Percentiles rank a stretch among this genome's conserved stretches.
Conservation (phyloP, 2,113 vertebrate genomes). For the Oncorhynchus kisutch region DNA sequence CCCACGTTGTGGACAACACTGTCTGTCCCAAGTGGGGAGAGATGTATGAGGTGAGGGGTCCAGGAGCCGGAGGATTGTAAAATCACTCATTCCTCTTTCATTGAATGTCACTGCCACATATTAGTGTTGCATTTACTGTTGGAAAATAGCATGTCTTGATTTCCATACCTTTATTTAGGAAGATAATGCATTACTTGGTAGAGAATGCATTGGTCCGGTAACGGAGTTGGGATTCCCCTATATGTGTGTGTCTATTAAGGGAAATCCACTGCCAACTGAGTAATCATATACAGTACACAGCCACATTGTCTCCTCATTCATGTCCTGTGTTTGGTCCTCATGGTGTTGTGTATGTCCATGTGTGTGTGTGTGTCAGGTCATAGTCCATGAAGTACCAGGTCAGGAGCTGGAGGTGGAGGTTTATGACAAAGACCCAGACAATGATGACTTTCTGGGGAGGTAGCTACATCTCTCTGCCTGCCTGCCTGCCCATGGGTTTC, state of each 20-base stretch:
- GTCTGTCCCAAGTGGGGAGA: slow-evolving; percentile 86
- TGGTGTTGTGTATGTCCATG: slow-evolving; percentile 29
- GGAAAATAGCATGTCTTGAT: too few species aligned
- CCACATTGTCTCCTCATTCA: slow-evolving; percentile 1
- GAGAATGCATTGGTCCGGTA: too few species aligned
- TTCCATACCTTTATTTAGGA: too few species aligned
- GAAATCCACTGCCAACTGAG: too few species aligned
- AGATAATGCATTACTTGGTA: too few species aligned
- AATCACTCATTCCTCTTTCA: not conserved
- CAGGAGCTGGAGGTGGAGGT: slow-evolving; percentile 92
- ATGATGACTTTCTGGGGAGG: slow-evolving; percentile 95
- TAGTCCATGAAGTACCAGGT: slow-evolving; percentile 91
- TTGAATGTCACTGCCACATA: not conserved
- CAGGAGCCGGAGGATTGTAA: not conserved
- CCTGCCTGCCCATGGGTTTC: slow-evolving; percentile 23
- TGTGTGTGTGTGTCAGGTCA: slow-evolving; percentile 77
- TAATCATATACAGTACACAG: too few species aligned
- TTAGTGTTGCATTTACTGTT: not conserved
- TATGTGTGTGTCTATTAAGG: too few species aligned
- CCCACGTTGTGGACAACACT: slow-evolving; percentile 80
- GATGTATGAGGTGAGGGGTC: slow-evolving; percentile 84
- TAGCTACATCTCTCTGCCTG: slow-evolving; percentile 73
- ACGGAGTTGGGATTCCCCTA: too few species aligned
- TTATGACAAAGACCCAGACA: slow-evolving; percentile 91
- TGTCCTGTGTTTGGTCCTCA: slow-evolving; percentile 31